Evolutionary conservation across 2,888 invertebrate species (phyloP).

Genomic region (Drosophila prolongata): DNA sequence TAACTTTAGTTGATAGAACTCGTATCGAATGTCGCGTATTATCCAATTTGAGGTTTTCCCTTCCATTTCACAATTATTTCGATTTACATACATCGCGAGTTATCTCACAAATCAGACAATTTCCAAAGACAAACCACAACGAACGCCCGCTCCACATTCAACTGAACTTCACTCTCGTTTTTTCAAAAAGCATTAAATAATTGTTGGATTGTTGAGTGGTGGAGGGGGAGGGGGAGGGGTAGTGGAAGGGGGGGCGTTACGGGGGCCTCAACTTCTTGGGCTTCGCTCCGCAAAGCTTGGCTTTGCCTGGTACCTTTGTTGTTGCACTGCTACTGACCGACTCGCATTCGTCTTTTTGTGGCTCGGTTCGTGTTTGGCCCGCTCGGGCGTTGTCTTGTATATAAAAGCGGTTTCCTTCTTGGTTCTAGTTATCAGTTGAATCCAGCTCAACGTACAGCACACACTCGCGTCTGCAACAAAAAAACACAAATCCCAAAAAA

Average conservation of each 20-base stretch:
- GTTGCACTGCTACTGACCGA: constrained; percentile 48
- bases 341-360: constrained; percentile 50
- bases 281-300: constrained; percentile 60
- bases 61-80: constrained; percentile 36
- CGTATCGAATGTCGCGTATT: constrained; percentile 7
- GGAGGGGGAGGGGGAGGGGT: constrained; percentile 15
- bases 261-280: constrained; percentile 62
- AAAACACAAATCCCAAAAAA: constrained; percentile 39
- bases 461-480: constrained; percentile 59
- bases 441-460: constrained; percentile 82
- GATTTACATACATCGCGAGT: constrained; percentile 31
- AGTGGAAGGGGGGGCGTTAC: constrained; percentile 21
- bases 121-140: constrained; percentile 57
- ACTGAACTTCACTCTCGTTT: constrained; percentile 75
- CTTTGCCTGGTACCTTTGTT: constrained; percentile 15
- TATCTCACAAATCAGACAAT: constrained; percentile 47
- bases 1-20: constrained; percentile 7
- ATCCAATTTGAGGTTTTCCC: constrained; percentile 29
- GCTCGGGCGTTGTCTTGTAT: constrained; percentile 84
- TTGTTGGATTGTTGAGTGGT: constrained; percentile 25
- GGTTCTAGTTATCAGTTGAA: constrained; percentile 85
- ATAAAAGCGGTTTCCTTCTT: constrained; percentile 84
- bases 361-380: constrained; percentile 44
- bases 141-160: constrained; percentile 43
- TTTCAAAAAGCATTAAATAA: constrained; percentile 63